These are phyloP conservation scores for Pycnomerus fuliginosus DNA, from an alignment of 2,888 invertebrate genomes.

Conservation along the genomic window DNA sequence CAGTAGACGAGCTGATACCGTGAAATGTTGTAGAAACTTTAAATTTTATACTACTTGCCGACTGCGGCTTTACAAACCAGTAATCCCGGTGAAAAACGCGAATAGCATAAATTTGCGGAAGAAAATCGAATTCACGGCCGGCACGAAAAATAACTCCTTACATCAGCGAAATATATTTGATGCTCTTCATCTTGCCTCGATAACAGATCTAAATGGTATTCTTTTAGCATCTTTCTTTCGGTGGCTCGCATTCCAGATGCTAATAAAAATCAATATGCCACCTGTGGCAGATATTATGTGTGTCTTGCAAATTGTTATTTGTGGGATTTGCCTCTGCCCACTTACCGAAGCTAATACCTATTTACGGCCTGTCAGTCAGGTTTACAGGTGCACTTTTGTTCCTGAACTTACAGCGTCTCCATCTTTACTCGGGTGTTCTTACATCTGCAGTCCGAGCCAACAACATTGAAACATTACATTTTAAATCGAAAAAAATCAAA, in stretches of 20 bases:
- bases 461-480: no score
- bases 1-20: conserved; percentile 19
- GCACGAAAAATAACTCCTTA: conserved; percentile 36
- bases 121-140: conserved; percentile 38
- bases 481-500: no score
- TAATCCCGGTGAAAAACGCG: conserved; percentile 29
- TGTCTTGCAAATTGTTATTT: conserved; percentile 11
- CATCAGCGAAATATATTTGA: conserved; percentile 37
- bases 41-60: conserved; percentile 22
- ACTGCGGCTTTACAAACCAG: conserved; percentile 25
- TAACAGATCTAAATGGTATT: conserved; percentile 32
- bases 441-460: no score
- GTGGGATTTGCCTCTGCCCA: background rate
- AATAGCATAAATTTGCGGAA: conserved; percentile 29
- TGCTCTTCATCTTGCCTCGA: conserved; percentile 30
- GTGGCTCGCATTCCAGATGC: conserved; percentile 26
- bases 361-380: background rate
- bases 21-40: conserved; percentile 23
- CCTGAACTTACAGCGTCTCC: no score
- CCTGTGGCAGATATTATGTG: conserved; percentile 29
- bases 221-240: conserved; percentile 30
- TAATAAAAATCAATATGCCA: conserved; percentile 36
- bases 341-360: no score
- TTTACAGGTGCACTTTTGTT: no score
- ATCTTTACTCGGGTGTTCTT: no score